Evolutionary conservation across 2,113 vertebrate species (phyloP).

Genomic region (Dolichallabes microphthalmus): DNA sequence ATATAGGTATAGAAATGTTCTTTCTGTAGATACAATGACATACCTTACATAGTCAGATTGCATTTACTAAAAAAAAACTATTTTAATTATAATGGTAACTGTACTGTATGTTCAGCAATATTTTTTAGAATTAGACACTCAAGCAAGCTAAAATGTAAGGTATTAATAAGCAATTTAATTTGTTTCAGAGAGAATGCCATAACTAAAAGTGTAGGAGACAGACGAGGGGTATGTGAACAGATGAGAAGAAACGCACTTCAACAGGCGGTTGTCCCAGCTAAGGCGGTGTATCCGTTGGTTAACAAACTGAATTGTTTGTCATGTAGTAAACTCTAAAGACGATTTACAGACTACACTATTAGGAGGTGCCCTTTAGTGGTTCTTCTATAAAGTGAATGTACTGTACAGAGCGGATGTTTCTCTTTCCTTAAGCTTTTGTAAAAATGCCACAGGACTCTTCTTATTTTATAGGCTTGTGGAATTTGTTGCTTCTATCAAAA

Average conservation of each 20-base stretch:
- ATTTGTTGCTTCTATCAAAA: constrained; percentile 18
- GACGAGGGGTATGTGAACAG: not conserved
- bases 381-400: constrained; percentile 28
- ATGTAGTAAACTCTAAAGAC: constrained; percentile 25
- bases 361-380: constrained; percentile 35
- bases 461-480: constrained; percentile 39
- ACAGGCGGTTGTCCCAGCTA: constrained; percentile 15
- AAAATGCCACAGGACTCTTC: constrained; percentile 37
- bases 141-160: not conserved
- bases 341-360: constrained; percentile 33
- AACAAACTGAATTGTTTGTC: constrained; percentile 32
- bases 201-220: not conserved
- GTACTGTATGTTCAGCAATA: not conserved
- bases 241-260: constrained; percentile 18
- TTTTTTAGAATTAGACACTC: constrained; percentile 16
- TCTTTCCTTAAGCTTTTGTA: constrained; percentile 28
- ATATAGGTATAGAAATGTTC: not conserved
- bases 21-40: not conserved
- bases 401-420: constrained; percentile 33
- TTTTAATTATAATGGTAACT: not conserved
- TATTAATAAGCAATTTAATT: constrained; percentile 10
- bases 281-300: constrained; percentile 3
- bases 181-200: not conserved
- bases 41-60: not conserved
- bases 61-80: not conserved